These are phyloP conservation scores for Anser cygnoides DNA, from an alignment of 2,113 vertebrate species.

Conservation along the genomic window DNA sequence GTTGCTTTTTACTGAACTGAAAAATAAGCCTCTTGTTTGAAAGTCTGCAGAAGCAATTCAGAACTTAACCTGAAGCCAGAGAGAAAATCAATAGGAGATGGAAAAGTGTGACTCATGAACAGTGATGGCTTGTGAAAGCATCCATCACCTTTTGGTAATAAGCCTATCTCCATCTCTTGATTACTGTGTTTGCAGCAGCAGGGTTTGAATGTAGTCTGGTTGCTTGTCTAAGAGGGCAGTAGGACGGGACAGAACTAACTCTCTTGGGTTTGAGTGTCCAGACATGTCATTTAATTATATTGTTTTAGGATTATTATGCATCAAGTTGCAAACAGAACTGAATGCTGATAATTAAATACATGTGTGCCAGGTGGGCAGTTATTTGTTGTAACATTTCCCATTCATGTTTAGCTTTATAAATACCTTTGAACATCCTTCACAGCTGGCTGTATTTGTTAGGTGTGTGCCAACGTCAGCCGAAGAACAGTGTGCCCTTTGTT, in stretches of 20 bases:
- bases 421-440: neutral
- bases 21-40: neutral
- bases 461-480: neutral
- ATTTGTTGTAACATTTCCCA: neutral
- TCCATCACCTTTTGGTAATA: neutral
- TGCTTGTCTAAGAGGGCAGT: neutral
- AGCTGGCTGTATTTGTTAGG: neutral
- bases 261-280: neutral
- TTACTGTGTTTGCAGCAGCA: neutral
- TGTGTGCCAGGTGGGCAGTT: neutral
- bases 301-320: neutral
- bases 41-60: neutral
- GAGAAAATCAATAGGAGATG: neutral
- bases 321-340: neutral
- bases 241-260: neutral
- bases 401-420: neutral
- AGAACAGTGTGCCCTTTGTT: constrained; percentile 18
- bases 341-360: neutral
- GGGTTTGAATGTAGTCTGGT: neutral
- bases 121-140: neutral
- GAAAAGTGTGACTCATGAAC: neutral
- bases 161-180: neutral
- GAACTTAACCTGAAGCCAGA: neutral
- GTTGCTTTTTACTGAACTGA: neutral
- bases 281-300: neutral